Conservation (phyloP, 2,113 vertebrate genomes). For the Sander vitreus region DNA sequence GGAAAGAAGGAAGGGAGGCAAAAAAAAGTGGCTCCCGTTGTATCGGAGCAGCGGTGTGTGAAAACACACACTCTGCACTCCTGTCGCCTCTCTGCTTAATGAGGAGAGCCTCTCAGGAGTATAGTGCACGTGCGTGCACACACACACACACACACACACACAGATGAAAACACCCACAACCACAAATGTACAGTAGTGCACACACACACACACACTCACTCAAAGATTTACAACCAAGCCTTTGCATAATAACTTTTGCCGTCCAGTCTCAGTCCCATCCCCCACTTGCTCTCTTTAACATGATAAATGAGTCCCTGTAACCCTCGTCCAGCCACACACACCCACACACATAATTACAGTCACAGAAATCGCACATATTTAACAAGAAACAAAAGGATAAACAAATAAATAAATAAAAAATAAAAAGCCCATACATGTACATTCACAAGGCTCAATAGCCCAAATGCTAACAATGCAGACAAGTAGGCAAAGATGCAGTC, state of each 20-base stretch:
- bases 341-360: constrained; percentile 50
- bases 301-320: constrained; percentile 76
- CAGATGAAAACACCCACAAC: constrained; percentile 37
- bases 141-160: constrained; percentile 41
- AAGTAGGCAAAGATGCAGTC: constrained; percentile 73
- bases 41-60: constrained; percentile 78
- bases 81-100: constrained; percentile 81
- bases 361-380: constrained; percentile 15
- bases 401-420: neutral
- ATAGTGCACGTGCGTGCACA: neutral
- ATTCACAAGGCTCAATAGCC: constrained; percentile 47
- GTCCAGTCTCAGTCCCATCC: constrained; percentile 74
- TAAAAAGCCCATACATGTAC: constrained; percentile 7
- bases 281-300: constrained; percentile 70
- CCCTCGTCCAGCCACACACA: constrained; percentile 55
- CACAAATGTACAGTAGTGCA: constrained; percentile 53
- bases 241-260: constrained; percentile 84
- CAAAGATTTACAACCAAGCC: constrained; percentile 76
- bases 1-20: constrained; percentile 34
- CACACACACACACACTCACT: constrained; percentile 22
- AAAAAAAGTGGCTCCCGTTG: constrained; percentile 66
- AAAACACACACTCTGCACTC: constrained; percentile 83
- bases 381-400: constrained; percentile 18
- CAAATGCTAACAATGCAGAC: constrained; percentile 69
- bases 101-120: constrained; percentile 78